Evolutionary conservation across 1,140 invertebrate species (phyloP).

Genomic region (Drosophila athabasca): DNA sequence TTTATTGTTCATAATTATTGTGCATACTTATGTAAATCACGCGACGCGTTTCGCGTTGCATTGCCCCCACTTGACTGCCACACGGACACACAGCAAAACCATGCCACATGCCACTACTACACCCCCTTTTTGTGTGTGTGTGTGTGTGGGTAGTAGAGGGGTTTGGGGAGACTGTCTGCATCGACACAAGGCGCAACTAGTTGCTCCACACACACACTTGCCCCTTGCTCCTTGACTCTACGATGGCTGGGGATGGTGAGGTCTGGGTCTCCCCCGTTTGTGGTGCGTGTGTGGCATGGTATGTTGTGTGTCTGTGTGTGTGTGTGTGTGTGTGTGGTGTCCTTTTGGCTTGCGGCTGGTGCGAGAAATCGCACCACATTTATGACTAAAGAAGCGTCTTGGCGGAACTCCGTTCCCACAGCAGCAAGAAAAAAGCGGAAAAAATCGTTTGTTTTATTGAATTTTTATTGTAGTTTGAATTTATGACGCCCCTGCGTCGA

Average conservation of each 20-base stretch:
- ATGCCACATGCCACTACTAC: conserved; percentile 2
- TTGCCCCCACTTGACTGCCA: conserved; percentile 38
- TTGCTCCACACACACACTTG: conserved; percentile 43
- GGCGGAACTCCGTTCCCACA: background rate
- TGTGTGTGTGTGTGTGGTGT: background rate
- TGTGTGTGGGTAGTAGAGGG: conserved; percentile 1
- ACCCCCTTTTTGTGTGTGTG: conserved; percentile 3
- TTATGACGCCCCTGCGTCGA: conserved; percentile 65
- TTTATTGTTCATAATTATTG: conserved; percentile 82
- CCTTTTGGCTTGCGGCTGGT: conserved; percentile 17
- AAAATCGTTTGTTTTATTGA: conserved; percentile 82
- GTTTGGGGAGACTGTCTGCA: too few species aligned
- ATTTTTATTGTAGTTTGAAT: conserved; percentile 82
- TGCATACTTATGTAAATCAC: conserved; percentile 82
- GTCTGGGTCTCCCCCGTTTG: background rate
- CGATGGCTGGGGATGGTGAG: conserved; percentile 3
- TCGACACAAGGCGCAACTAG: conserved; percentile 65
- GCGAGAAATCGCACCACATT: conserved; percentile 49
- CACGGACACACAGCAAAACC: too few species aligned
- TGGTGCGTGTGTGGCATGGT: conserved; percentile 25
- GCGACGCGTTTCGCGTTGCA: conserved; percentile 71
- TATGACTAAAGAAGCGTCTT: conserved; percentile 40
- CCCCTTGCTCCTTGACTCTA: too few species aligned
- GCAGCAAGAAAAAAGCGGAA: conserved; percentile 9
- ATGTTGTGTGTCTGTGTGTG: background rate